These are phyloP conservation scores for Empis livida DNA, from an alignment of 2,888 invertebrate genomes.

Conservation along the genomic window DNA sequence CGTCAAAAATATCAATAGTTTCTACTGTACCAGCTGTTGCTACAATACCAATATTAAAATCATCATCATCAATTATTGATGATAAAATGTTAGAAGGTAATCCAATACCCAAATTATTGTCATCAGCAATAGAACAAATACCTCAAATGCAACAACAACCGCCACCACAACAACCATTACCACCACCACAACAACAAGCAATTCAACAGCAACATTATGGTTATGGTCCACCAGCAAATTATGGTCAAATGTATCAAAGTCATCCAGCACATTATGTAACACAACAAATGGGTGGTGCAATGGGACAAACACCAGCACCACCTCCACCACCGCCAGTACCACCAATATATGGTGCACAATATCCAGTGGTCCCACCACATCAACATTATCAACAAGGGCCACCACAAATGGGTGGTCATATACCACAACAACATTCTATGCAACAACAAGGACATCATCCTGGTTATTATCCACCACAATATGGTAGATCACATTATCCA, in stretches of 20 bases:
- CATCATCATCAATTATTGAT: neutral
- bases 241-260: constrained; percentile 34
- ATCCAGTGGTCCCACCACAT: constrained; percentile 15
- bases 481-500: constrained; percentile 16
- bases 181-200: constrained; percentile 15
- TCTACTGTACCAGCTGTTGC: neutral
- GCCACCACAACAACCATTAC: neutral
- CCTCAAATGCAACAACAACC: constrained; percentile 7
- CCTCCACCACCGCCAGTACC: constrained; percentile 23
- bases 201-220: constrained; percentile 7
- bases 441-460: constrained; percentile 2
- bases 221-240: constrained; percentile 37
- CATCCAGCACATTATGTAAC: constrained; percentile 17
- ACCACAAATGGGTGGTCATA: constrained; percentile 8
- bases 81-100: constrained; percentile 11
- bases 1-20: neutral
- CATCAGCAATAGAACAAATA: constrained; percentile 11
- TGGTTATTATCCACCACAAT: constrained; percentile 16
- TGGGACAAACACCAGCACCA: constrained; percentile 20
- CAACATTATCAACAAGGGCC: constrained; percentile 16
- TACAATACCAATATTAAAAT: neutral
- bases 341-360: constrained; percentile 16
- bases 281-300: constrained; percentile 14
- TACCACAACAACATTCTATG: constrained; percentile 12
- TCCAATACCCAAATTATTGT: constrained; percentile 14